A percentile compares a stretch with the other conserved stretches of the same genome.
phyloP scores from a whole-genome alignment of 2,888 invertebrate species.

The Philereme transversata region DNA sequence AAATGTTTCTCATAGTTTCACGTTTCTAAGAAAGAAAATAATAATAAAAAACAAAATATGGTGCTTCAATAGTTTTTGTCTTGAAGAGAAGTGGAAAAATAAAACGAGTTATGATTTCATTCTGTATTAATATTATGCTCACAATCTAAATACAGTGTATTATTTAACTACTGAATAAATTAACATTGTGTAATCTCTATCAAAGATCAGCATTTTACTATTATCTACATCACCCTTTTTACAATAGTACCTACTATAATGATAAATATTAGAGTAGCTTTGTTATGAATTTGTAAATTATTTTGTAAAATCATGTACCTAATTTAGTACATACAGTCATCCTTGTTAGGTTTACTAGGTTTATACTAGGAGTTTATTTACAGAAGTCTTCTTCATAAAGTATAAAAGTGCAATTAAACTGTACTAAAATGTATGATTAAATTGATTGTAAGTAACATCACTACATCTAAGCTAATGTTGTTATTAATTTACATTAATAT shows the following conservation, averaged over 20 bases:
- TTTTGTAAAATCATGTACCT: conserved; percentile 5
- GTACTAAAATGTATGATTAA: conserved; percentile 1
- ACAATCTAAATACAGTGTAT: conserved; percentile 79
- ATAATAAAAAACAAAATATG: no score
- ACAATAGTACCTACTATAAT: conserved; percentile 33
- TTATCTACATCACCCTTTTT: conserved; percentile 49
- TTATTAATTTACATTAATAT: conserved; percentile 18
- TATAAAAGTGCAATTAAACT: conserved; percentile 23
- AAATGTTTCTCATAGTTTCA: no score
- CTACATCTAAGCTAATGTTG: conserved; percentile 4
- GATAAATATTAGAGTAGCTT: conserved; percentile 28
- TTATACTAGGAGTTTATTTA: neutral
- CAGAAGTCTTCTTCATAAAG: conserved; percentile 8
- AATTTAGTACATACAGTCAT: conserved; percentile 8
- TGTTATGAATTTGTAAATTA: conserved; percentile 22
- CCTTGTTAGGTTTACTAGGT: neutral
- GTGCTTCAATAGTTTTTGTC: neutral
- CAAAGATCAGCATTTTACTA: conserved; percentile 49
- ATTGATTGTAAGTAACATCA: neutral
- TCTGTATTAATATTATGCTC: conserved; percentile 72
- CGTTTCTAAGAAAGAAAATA: no score
- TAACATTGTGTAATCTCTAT: conserved; percentile 67
- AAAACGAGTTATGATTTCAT: conserved; percentile 42
- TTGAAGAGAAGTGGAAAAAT: neutral
- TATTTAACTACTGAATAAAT: conserved; percentile 74